Percentiles rank a stretch among this genome's conserved stretches.
phyloP scores from a whole-genome alignment of 2,113 vertebrate species.

The Mohoua ochrocephala region DNA sequence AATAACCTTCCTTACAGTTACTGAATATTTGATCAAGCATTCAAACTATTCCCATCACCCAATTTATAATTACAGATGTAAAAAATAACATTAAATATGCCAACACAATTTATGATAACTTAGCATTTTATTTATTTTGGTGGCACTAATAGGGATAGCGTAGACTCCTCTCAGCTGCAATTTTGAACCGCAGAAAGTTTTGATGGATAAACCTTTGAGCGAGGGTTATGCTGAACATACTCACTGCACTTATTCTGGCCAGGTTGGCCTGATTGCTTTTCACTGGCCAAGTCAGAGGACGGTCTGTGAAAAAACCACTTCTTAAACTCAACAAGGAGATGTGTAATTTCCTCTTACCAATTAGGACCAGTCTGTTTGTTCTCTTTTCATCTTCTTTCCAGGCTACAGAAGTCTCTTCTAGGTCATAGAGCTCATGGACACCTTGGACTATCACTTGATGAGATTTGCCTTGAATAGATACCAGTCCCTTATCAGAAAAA shows the following conservation, averaged over 20 bases:
- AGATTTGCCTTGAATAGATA: constrained; percentile 83
- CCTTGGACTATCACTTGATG: constrained; percentile 91
- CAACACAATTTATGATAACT: not conserved
- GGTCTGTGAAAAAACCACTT: not conserved
- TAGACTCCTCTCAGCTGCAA: not conserved
- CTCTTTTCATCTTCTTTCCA: constrained; percentile 79
- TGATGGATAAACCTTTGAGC: not conserved
- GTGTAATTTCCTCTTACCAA: constrained; percentile 73
- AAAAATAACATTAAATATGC: not conserved
- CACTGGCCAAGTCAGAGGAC: not conserved
- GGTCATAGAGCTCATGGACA: constrained; percentile 92
- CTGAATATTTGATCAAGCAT: not conserved
- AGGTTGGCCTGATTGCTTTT: not conserved
- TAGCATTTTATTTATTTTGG: not conserved
- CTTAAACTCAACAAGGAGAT: not conserved
- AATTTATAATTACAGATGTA: not conserved
- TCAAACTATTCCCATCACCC: not conserved
- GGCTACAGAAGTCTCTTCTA: constrained; percentile 85
- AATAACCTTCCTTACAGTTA: not conserved
- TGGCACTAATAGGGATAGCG: not conserved
- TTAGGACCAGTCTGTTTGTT: constrained; percentile 86
- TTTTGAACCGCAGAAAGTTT: not conserved
- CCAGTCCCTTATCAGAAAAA: constrained; percentile 81
- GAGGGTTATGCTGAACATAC: not conserved
- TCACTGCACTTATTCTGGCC: not conserved